phyloP scores from a whole-genome alignment of 1,140 invertebrate genomes.

The Camponotus floridanus region DNA sequence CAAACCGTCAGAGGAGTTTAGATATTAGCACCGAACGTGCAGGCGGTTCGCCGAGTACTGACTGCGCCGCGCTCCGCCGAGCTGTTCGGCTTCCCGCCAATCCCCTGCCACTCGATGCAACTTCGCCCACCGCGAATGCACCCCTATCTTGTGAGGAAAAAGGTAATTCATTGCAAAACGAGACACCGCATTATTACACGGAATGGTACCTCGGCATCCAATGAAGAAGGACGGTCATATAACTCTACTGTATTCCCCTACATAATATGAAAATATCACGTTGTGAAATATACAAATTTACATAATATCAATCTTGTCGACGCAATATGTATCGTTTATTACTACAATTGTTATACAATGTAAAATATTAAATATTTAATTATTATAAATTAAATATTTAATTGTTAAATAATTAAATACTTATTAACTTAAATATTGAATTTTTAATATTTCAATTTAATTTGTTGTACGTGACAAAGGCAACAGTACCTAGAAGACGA shows the following conservation, averaged over 20 bases:
- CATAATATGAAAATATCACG: conserved; percentile 33
- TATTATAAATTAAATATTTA: too few relatives aligned
- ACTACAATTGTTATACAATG: not conserved
- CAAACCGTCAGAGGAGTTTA: conserved; percentile 8
- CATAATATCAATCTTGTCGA: not conserved
- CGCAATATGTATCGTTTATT: not conserved
- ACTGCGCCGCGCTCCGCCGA: conserved; percentile 79
- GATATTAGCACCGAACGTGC: conserved; percentile 74
- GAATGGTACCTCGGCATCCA: conserved; percentile 38
- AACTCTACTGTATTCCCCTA: not conserved
- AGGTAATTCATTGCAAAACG: conserved; percentile 62
- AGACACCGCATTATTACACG: conserved; percentile 57
- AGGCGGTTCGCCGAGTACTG: conserved; percentile 82
- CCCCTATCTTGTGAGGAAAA: conserved; percentile 58
- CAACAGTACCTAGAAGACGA: too few relatives aligned
- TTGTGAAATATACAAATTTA: not conserved
- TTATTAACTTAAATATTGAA: not conserved
- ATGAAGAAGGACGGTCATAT: conserved; percentile 35
- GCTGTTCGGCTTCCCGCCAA: conserved; percentile 80
- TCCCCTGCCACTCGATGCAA: conserved; percentile 69
- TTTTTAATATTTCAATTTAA: not conserved
- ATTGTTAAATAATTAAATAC: too few relatives aligned
- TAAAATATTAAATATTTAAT: not conserved
- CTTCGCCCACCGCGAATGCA: conserved; percentile 62
- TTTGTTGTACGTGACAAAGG: not conserved